phyloP scores from a whole-genome alignment of 2,797 vertebrate genomes.

The Sebastes hubbsi region DNA sequence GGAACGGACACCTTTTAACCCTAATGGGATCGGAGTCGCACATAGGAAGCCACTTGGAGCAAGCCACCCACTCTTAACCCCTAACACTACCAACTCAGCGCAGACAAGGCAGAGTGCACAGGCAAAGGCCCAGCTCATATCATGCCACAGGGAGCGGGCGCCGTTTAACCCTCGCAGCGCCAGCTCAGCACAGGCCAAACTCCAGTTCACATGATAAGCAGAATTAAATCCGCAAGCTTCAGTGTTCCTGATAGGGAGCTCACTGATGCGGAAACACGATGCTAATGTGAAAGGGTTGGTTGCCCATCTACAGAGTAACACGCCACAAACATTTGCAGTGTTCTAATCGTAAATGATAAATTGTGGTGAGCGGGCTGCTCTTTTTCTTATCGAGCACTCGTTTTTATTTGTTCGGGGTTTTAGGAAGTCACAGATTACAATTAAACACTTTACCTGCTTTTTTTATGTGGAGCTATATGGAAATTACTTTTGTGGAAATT shows the following conservation, averaged over 20 bases:
- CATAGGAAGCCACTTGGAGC: conserved; percentile 65
- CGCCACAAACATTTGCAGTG: conserved; percentile 24
- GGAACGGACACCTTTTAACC: conserved; percentile 72
- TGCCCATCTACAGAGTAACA: conserved; percentile 33
- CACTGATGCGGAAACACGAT: conserved; percentile 43
- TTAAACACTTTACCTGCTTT: background rate
- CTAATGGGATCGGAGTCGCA: conserved; percentile 63
- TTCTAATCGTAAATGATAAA: conserved; percentile 7
- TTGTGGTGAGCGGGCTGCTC: background rate
- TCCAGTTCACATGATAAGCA: conserved; percentile 70
- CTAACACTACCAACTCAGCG: conserved; percentile 50
- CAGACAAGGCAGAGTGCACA: conserved; percentile 69
- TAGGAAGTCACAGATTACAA: background rate
- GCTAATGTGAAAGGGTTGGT: conserved; percentile 36
- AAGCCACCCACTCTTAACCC: conserved; percentile 61
- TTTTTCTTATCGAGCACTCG: background rate
- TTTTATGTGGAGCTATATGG: background rate
- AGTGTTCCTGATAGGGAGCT: conserved; percentile 52
- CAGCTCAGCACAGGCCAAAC: conserved; percentile 57
- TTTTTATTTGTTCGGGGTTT: background rate
- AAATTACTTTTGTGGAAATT: background rate
- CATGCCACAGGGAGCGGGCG: conserved; percentile 74
- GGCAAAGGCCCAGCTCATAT: conserved; percentile 76
- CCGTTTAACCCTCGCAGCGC: conserved; percentile 70
- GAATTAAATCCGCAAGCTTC: conserved; percentile 63